A percentile compares a stretch with the other conserved stretches of the same genome.
These are phyloP conservation scores for Solen grandis DNA, from an alignment of 1,140 invertebrate genomes.

Conservation along the genomic window DNA sequence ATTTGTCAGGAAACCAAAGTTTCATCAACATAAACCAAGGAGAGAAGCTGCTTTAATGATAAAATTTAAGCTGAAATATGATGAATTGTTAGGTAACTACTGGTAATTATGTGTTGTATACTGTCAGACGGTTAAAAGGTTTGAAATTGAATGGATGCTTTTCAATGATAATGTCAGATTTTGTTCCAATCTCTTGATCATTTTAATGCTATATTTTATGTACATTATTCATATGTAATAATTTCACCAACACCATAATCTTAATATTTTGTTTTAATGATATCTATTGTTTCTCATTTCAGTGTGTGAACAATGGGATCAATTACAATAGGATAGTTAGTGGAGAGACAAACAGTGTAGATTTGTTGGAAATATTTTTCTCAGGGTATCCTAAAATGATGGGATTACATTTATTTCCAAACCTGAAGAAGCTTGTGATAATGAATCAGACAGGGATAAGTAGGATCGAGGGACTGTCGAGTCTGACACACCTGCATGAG, in stretches of 20 bases:
- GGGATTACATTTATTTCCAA: constrained; percentile 35
- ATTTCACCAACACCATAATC: background rate
- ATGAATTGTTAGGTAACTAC: too few species aligned
- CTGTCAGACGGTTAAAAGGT: too few species aligned
- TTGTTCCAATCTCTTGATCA: background rate
- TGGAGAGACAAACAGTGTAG: constrained; percentile 26
- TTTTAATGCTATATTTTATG: background rate
- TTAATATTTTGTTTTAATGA: background rate
- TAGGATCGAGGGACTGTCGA: constrained; percentile 37
- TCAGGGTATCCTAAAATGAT: constrained; percentile 47
- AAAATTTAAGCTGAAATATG: too few species aligned
- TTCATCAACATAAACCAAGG: too few species aligned
- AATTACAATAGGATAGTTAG: constrained; percentile 8
- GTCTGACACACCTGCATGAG: constrained; percentile 31
- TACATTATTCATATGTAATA: background rate
- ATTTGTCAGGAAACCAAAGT: too few species aligned
- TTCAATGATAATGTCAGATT: background rate
- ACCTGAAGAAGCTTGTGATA: constrained; percentile 42
- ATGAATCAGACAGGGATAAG: constrained; percentile 42
- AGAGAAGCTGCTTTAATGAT: too few species aligned
- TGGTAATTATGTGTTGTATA: too few species aligned
- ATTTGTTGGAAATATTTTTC: constrained; percentile 53
- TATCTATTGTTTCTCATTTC: constrained; percentile 1
- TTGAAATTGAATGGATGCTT: background rate
- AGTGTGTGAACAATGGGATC: constrained; percentile 51